Evolutionary conservation across 2,888 invertebrate species (phyloP).

Genomic region (Sesamia inferens): DNA sequence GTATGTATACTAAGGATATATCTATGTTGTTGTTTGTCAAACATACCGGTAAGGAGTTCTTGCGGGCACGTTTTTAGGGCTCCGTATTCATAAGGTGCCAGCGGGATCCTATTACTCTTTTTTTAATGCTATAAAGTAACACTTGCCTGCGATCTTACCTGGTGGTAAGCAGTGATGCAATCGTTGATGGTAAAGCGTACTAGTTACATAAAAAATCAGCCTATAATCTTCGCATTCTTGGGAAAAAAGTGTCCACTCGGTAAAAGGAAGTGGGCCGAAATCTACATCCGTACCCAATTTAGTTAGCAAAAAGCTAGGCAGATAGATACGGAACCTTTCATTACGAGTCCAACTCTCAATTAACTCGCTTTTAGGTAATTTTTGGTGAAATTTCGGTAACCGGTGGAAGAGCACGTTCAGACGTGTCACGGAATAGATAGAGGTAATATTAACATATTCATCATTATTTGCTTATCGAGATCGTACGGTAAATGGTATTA

Average conservation of each 20-base stretch:
- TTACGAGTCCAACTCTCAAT: neutral
- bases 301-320: no score
- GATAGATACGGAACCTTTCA: neutral
- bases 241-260: no score
- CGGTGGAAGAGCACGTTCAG: constrained; percentile 46
- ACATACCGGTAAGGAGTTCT: constrained; percentile 40
- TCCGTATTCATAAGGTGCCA: neutral
- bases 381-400: constrained; percentile 34
- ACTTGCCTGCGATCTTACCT: no score
- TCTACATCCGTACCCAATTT: no score
- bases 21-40: constrained; percentile 47
- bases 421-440: constrained; percentile 54
- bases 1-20: constrained; percentile 24
- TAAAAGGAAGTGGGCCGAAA: no score
- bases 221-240: no score
- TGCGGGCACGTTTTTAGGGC: constrained; percentile 10
- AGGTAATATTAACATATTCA: constrained; percentile 32
- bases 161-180: no score
- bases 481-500: constrained; percentile 22
- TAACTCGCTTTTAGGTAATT: neutral
- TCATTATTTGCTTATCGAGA: constrained; percentile 45
- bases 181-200: no score
- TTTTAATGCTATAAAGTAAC: no score
- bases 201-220: no score
- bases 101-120: no score